Base-by-base conservation (phyloP, 2,888 invertebrate species). In the Rhagonycha fulva region DNA sequence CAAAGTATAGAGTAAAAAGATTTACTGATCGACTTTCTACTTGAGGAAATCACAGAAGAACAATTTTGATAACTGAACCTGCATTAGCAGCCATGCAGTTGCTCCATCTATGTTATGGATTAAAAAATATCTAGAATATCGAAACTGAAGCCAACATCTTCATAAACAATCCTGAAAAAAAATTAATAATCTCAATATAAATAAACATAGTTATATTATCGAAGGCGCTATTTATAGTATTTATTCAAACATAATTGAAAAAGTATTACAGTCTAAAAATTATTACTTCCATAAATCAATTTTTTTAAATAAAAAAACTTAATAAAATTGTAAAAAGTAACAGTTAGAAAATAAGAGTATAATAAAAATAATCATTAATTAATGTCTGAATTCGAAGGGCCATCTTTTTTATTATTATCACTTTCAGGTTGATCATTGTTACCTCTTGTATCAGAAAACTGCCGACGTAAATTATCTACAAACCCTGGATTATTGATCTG, bases 401-500 rank as follows among this genome's bases (percentile, higher is more conserved):
- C 24, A 26, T 19, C 26, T 14, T 66, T 66, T 66, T 66, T 19
- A 3, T 24, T 12, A 14, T n/a, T 24, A 61, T 67, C 47, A 26
- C 66, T 30, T 11, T 32, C 61, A 11, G 28, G 28, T n/a, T 47
- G 47, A 7, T 47, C 28, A 23, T 10, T 9, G 14, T 32, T 63
- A 9, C 19, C 14, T 24, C 68, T 30, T 24, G 61, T 24, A 4
- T 24, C 63, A 14, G 69, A 28, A 32, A 78, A 76, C 9, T 76
- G 75, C 68, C 89, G 89, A 74, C 95, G 90, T 77, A 96, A 88
- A 84, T 93, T 92, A 79, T 96, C 95, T 30, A 96, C 94, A 66
- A 97, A 89, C 75, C 95, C 94, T 0, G 97, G 96, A 88, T 97
- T 96, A 14, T 92, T 91, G 67, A 90, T 90, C 85, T 95, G 94